Evolutionary conservation across 2,113 vertebrate genomes (phyloP).

Genomic region (Symphodus melops): DNA sequence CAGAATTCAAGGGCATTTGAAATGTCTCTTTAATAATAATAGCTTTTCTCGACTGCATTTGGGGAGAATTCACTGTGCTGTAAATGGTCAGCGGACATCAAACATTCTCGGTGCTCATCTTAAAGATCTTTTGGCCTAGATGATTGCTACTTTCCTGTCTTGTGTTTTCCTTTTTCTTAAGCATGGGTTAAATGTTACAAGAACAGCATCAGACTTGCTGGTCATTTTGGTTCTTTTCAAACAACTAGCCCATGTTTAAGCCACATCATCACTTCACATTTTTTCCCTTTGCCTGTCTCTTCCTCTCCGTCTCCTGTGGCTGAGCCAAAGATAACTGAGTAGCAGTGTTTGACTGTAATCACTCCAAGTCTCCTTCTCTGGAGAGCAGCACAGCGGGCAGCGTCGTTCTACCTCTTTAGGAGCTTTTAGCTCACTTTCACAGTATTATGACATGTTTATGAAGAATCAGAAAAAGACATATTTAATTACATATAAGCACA

Average conservation of each 20-base stretch:
- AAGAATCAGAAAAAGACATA: slow-evolving; percentile 38
- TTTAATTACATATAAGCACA: slow-evolving; percentile 18
- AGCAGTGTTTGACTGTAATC: slow-evolving; percentile 77
- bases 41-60: slow-evolving; percentile 33
- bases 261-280: slow-evolving; percentile 70
- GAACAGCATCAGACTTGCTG: slow-evolving; percentile 29
- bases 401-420: slow-evolving; percentile 61
- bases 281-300: slow-evolving; percentile 50
- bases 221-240: slow-evolving; percentile 60
- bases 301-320: slow-evolving; percentile 69
- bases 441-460: slow-evolving; percentile 40
- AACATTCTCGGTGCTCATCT: slow-evolving; percentile 15
- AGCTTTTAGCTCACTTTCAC: slow-evolving; percentile 64
- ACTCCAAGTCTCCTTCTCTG: slow-evolving; percentile 76
- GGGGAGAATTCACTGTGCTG: slow-evolving; percentile 16
- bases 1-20: slow-evolving; percentile 68
- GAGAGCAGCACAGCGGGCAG: slow-evolving; percentile 73
- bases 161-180: slow-evolving; percentile 14
- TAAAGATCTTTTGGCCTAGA: slow-evolving; percentile 26
- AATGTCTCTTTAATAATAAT: slow-evolving; percentile 67
- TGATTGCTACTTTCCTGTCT: slow-evolving; percentile 19
- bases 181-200: slow-evolving; percentile 25
- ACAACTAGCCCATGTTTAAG: slow-evolving; percentile 62
- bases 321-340: slow-evolving; percentile 79
- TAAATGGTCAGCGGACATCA: slow-evolving; percentile 23